A percentile compares a stretch with the other conserved stretches of the same genome.
These are phyloP conservation scores for Strigops habroptila DNA, from an alignment of 2,113 vertebrate genomes.

Conservation along the genomic window DNA sequence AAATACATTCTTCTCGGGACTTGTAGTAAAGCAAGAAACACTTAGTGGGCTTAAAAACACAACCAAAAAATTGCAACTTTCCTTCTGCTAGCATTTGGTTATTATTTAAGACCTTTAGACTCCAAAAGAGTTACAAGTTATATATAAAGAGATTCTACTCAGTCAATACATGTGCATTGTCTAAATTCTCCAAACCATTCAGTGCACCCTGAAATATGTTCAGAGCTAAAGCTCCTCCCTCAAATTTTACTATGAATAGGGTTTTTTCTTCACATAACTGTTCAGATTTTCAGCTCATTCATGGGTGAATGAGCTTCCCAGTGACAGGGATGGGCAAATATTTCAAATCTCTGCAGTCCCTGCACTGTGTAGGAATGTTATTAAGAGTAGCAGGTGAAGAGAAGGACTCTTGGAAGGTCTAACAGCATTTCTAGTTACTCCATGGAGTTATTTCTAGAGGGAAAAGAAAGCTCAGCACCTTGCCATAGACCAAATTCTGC, in stretches of 20 bases:
- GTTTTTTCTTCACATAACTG: background rate
- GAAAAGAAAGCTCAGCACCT: background rate
- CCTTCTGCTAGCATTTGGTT: background rate
- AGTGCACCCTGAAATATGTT: background rate
- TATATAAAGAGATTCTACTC: background rate
- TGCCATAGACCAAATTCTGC: background rate
- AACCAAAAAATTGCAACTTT: background rate
- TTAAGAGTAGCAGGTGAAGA: background rate
- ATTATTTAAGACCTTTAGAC: background rate
- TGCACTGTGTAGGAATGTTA: background rate
- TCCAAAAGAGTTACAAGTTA: background rate
- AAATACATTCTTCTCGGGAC: background rate
- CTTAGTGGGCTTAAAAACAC: background rate
- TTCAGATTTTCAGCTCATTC: background rate
- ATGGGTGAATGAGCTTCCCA: background rate
- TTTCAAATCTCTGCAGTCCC: background rate
- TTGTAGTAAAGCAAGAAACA: background rate
- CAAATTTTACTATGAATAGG: background rate
- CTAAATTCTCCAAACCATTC: background rate
- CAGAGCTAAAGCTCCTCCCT: background rate
- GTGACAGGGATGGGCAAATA: background rate
- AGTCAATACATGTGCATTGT: background rate
- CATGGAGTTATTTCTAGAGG: background rate
- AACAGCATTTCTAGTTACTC: background rate
- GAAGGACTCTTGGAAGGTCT: background rate